Evolutionary conservation across 2,797 vertebrate species (phyloP).

Genomic region (Pelobates cultripes): DNA sequence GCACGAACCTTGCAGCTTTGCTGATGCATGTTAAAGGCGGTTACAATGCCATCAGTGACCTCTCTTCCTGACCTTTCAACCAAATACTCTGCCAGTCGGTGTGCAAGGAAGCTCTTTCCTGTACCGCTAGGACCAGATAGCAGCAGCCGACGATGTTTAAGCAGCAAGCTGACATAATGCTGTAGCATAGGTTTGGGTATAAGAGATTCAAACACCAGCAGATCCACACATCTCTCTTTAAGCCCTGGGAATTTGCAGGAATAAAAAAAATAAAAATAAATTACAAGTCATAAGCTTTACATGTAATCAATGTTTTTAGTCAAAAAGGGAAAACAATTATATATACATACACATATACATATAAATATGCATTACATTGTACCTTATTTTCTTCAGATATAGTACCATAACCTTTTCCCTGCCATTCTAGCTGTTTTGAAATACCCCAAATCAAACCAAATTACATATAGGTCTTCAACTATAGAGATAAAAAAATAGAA

Average conservation of each 20-base stretch:
- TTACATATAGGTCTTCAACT: too few relatives aligned
- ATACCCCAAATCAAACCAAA: too few relatives aligned
- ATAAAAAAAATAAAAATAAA: too few relatives aligned
- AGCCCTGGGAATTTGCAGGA: slow-evolving; percentile 73
- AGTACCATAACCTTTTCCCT: too few relatives aligned
- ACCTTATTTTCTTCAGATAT: too few relatives aligned
- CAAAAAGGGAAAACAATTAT: too few relatives aligned
- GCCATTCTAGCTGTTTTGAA: too few relatives aligned
- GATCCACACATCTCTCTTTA: slow-evolving; percentile 90
- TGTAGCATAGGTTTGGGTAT: slow-evolving; percentile 97
- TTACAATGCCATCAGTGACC: slow-evolving; percentile 77
- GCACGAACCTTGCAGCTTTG: slow-evolving; percentile 89
- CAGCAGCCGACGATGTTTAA: slow-evolving; percentile 91
- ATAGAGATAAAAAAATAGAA: too few relatives aligned
- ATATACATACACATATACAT: too few relatives aligned
- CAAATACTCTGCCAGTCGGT: slow-evolving; percentile 89
- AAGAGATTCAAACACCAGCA: slow-evolving; percentile 92
- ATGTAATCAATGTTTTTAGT: too few relatives aligned
- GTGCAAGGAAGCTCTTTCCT: slow-evolving; percentile 91
- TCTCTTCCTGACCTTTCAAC: slow-evolving; percentile 85
- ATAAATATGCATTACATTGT: too few relatives aligned
- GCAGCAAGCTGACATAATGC: slow-evolving; percentile 92
- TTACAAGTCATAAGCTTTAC: too few relatives aligned
- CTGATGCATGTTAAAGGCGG: slow-evolving; percentile 95
- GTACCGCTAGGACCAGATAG: slow-evolving; percentile 94